A percentile compares a stretch with the other conserved stretches of the same genome.
Evolutionary conservation across 2,797 vertebrate genomes (phyloP).

Genomic region (Picus viridis): DNA sequence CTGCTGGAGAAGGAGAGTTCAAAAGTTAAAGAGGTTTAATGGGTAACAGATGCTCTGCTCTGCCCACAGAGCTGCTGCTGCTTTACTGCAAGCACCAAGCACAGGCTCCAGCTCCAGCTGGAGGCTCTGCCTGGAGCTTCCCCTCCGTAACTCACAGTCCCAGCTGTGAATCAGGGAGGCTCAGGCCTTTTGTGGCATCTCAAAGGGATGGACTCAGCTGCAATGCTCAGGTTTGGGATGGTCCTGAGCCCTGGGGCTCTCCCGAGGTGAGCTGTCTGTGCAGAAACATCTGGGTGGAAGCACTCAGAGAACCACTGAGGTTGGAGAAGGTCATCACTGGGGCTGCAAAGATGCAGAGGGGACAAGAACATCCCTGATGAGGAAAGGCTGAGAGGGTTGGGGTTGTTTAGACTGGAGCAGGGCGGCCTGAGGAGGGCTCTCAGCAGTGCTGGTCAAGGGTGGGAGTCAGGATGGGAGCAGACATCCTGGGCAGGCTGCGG

Average conservation of each 20-base stretch:
- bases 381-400: too few relatives aligned
- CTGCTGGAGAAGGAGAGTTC: not conserved
- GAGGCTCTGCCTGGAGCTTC: not conserved
- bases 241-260: not conserved
- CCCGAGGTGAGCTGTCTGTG: not conserved
- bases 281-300: not conserved
- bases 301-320: too few relatives aligned
- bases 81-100: not conserved
- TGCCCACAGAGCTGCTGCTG: not conserved
- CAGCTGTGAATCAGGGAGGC: fast-evolving
- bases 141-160: not conserved
- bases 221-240: fast-evolving
- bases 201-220: not conserved
- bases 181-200: not conserved
- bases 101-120: not conserved
- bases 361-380: too few relatives aligned
- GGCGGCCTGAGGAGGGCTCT: too few relatives aligned
- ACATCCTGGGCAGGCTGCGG: too few relatives aligned
- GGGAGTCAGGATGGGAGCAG: too few relatives aligned
- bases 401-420: too few relatives aligned
- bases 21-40: not conserved
- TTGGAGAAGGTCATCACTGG: too few relatives aligned
- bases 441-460: too few relatives aligned
- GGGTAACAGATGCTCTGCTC: not conserved
- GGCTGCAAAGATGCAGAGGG: too few relatives aligned